Evolutionary conservation across 2,888 invertebrate genomes (phyloP), one percentile per base, ranked within the genome.

Genomic region (Luperina testacea): DNA sequence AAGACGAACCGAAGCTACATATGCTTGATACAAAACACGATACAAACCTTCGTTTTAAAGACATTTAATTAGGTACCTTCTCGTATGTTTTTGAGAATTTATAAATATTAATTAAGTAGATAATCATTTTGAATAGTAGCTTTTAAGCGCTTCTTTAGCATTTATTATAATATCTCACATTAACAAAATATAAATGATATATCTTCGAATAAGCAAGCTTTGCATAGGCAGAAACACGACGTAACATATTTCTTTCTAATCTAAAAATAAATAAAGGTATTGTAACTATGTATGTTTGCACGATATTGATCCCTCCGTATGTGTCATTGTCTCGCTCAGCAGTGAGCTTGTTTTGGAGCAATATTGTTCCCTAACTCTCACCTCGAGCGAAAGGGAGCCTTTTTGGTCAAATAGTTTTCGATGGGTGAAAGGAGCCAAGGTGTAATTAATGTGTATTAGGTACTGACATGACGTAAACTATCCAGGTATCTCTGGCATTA

Each of bases 281-380:
- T 15, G 15, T 57, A 61, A 61, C 15, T 59, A 71, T 38, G 68
- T 57, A 82, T 63, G 45, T 82, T 38, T 70, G 71, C 51, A 68
- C 45, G 59, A 85, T 85, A 84, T 84, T 82, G 77, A 82, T 84
- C 74, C 69, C 71, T 75, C 45, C 68, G 59, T 76, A 74, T 76
- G 81, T 79, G 70, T 70, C 81, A 84, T 68, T 81, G 88, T 77
- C 80, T 72, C 73, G 63, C 84, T 78, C 65, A 63, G 71, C 71
- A 68, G 57, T 48, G 42, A 61, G 61, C 70, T 63, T 75, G 53
- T 78, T 72, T 72, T 71, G 57, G 38, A 78, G 75, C 59, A 77
- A 80, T 75, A 77, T 83, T 68, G 27, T 70, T 63, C 61, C 65
- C 75, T n/a, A 76, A 73, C 63, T 78, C 69, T 61, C 69, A 65